A percentile compares a stretch with the other conserved stretches of the same genome.
Evolutionary conservation across 1,140 invertebrate genomes (phyloP).

Genomic region (Papilio xuthus): DNA sequence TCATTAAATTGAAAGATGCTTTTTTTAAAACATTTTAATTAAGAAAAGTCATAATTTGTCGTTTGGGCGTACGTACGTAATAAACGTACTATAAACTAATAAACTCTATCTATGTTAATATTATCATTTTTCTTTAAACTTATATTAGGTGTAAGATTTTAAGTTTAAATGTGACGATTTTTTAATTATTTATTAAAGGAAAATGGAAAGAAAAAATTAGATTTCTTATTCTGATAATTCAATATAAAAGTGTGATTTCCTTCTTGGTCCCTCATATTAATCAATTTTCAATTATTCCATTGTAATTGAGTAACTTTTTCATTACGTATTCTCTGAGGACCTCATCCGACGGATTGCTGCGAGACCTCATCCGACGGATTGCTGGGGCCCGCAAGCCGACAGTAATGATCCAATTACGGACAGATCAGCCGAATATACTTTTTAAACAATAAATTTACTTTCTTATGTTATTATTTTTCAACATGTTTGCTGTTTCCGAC

Average conservation of each 20-base stretch:
- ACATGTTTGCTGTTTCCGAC: neutral
- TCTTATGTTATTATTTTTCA: slow-evolving; percentile 15
- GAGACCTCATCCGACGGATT: slow-evolving; percentile 10
- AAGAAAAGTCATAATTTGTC: neutral
- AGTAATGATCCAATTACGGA: slow-evolving; percentile 21
- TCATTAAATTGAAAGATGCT: neutral
- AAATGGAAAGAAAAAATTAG: neutral
- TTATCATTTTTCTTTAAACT: too few relatives aligned
- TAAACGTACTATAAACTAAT: too few relatives aligned
- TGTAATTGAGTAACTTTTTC: slow-evolving; percentile 28
- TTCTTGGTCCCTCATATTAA: slow-evolving; percentile 13
- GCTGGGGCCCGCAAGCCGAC: slow-evolving; percentile 12
- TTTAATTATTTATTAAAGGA: too few relatives aligned
- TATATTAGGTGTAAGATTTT: too few relatives aligned
- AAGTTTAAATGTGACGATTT: too few relatives aligned
- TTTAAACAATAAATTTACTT: neutral
- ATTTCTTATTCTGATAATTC: neutral
- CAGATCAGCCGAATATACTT: slow-evolving; percentile 14
- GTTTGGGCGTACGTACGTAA: too few relatives aligned
- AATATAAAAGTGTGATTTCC: slow-evolving; percentile 4
- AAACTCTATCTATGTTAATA: too few relatives aligned
- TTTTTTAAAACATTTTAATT: neutral
- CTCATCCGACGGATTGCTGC: neutral
- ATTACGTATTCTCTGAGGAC: slow-evolving; percentile 16
- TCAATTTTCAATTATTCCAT: slow-evolving; percentile 22